These are phyloP conservation scores for Iphiclides podalirius DNA, from an alignment of 2,888 invertebrate species.

Conservation along the genomic window DNA sequence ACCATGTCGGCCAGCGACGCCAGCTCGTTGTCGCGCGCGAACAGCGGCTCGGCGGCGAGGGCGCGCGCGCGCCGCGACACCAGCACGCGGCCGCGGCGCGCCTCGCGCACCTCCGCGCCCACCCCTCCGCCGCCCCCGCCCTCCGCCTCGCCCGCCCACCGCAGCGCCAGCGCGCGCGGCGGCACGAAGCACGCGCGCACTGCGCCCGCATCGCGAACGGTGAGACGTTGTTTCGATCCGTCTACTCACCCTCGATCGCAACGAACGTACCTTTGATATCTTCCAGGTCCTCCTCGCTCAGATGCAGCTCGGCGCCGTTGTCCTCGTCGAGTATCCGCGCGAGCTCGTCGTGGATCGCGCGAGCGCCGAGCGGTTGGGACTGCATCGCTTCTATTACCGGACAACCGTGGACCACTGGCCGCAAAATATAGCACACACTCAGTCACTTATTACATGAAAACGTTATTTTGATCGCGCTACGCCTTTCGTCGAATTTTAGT, in stretches of 20 bases:
- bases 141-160: constrained; percentile 3
- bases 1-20: constrained; percentile 89
- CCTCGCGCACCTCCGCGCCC: constrained; percentile 62
- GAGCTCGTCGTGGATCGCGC: constrained; percentile 84
- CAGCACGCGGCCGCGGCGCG: constrained; percentile 81
- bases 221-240: too few relatives aligned
- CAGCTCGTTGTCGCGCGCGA: constrained; percentile 87
- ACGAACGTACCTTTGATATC: constrained; percentile 62
- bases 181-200: constrained; percentile 22
- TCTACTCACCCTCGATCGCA: too few relatives aligned
- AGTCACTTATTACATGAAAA: too few relatives aligned
- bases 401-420: constrained; percentile 89
- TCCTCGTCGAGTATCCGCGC: constrained; percentile 65
- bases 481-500: too few relatives aligned
- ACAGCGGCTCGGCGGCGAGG: constrained; percentile 90
- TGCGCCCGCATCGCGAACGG: background rate
- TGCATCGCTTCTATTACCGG: constrained; percentile 92
- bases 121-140: constrained; percentile 45
- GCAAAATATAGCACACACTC: background rate
- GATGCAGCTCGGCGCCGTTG: constrained; percentile 61
- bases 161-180: background rate
- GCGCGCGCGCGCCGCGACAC: constrained; percentile 86
- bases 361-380: constrained; percentile 88
- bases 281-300: constrained; percentile 82
- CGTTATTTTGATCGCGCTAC: too few relatives aligned